Evolutionary conservation across 2,113 vertebrate genomes (phyloP), one percentile per base, ranked within the genome.

Genomic region (Bambusicola thoracicus): DNA sequence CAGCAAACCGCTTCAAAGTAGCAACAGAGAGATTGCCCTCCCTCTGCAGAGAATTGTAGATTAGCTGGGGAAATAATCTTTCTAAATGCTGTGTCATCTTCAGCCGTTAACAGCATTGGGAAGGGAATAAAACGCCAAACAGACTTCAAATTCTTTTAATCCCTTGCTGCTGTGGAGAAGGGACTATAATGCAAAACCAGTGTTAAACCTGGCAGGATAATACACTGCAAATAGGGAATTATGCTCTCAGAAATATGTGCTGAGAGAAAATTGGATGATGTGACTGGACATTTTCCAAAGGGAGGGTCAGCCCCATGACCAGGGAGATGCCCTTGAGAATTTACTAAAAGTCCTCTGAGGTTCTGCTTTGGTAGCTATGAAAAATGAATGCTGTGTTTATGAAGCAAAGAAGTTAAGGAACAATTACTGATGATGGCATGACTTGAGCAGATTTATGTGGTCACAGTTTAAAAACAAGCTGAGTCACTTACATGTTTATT

Each of bases 61-160:
- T 93, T 68, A 86, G 58, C 56, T 48, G 38, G 30, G 43, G n/a
- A 72, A 87, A 55, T 74, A 53, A 51, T 89, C 32, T 68, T 96
- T 93, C 43, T 43, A 75, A 88, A 72, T 89, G 88, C 93, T 78
- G 6, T 86, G 86, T 96, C 90, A 93, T 90, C 83, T 86, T 93
- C 48, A 90, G 61, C 34, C 48, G n/a, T 81, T 86, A 82, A 58
- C 11, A 51, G 17, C 51, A 67, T 75, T 68, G 40, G 80, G 20
- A 40, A 17, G 15, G 38, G 27, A 11, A 8, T 32, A 36, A 36
- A 16, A 1, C 24, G 7, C 66, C 66, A 48, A 46, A 68, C 2
- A 49, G 67, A 41, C 22, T 43, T 62, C 1, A 27, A 44, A 9
- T 77, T 78, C 16, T 59, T 74, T 81, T 43, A 70, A 80, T 90